These are phyloP conservation scores for Heloderma charlesbogerti DNA, from an alignment of 2,113 vertebrate genomes.

Conservation along the genomic window DNA sequence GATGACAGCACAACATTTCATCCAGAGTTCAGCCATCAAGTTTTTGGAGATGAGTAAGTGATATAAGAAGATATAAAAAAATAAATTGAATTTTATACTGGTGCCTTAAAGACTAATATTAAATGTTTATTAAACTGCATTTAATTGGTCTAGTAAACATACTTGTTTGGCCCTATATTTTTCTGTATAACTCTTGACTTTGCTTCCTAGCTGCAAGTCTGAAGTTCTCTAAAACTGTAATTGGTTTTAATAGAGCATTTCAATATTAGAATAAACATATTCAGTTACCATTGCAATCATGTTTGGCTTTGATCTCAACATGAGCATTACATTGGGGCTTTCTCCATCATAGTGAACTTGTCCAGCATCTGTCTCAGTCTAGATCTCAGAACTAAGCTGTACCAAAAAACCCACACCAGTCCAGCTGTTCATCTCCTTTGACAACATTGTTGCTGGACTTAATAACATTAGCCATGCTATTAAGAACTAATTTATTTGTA, in stretches of 20 bases:
- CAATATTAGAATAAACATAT: neutral
- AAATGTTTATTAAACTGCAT: neutral
- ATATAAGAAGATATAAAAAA: conserved; percentile 26
- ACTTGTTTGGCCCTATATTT: neutral
- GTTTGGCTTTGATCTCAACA: neutral
- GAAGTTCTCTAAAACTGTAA: neutral
- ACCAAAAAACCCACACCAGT: neutral
- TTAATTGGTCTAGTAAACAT: neutral
- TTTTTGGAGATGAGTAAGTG: conserved; percentile 98
- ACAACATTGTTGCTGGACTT: neutral
- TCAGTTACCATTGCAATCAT: neutral
- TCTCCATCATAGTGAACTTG: neutral
- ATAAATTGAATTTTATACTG: neutral
- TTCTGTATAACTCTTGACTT: no score
- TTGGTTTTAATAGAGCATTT: neutral
- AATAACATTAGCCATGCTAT: neutral
- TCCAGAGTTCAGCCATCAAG: conserved; percentile 95
- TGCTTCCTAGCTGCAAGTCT: neutral
- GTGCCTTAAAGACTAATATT: neutral
- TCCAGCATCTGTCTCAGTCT: neutral
- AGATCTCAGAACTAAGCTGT: neutral
- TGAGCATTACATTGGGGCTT: neutral
- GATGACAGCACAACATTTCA: conserved; percentile 95
- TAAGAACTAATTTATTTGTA: neutral
- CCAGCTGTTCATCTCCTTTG: neutral